These are phyloP conservation scores for Liparis tanakae DNA, from an alignment of 2,797 vertebrate species.

Conservation along the genomic window DNA sequence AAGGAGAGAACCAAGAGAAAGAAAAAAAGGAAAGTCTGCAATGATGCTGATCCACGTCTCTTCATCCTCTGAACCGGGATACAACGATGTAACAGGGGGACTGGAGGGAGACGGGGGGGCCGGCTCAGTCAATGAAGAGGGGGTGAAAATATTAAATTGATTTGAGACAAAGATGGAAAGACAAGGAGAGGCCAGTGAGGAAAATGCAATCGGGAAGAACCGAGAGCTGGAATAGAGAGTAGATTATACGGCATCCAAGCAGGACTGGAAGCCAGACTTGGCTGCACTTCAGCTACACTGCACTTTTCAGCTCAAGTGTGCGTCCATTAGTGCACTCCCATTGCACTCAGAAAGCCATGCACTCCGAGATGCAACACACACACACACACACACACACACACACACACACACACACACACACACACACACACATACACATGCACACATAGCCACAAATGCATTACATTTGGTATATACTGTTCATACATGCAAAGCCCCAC, in stretches of 20 bases:
- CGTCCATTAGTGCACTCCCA: conserved; percentile 83
- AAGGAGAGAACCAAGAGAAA: conserved; percentile 15
- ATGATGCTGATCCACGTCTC: conserved; percentile 50
- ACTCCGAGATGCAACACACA: conserved; percentile 59
- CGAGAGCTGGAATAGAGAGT: conserved; percentile 67
- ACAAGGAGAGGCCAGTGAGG: conserved; percentile 50
- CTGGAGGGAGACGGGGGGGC: conserved; percentile 41
- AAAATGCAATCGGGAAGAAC: conserved; percentile 57
- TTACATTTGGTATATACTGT: conserved; percentile 35
- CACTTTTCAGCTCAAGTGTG: conserved; percentile 84
- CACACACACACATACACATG: conserved; percentile 50
- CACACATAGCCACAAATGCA: conserved; percentile 24
- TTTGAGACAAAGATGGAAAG: conserved; percentile 56
- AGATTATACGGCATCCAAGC: conserved; percentile 78
- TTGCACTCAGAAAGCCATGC: conserved; percentile 75
- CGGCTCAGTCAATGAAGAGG: conserved; percentile 56
- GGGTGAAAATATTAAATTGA: conserved; percentile 73
- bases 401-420: too few relatives aligned
- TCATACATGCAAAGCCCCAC: conserved; percentile 56
- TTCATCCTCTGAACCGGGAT: conserved; percentile 66
- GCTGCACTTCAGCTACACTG: conserved; percentile 82
- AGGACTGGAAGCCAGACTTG: conserved; percentile 81
- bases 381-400: too few relatives aligned
- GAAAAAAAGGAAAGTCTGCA: conserved; percentile 42
- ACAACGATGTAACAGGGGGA: conserved; percentile 67